Base-by-base conservation (phyloP, 2,797 vertebrate genomes). In the Lepus townsendii region DNA sequence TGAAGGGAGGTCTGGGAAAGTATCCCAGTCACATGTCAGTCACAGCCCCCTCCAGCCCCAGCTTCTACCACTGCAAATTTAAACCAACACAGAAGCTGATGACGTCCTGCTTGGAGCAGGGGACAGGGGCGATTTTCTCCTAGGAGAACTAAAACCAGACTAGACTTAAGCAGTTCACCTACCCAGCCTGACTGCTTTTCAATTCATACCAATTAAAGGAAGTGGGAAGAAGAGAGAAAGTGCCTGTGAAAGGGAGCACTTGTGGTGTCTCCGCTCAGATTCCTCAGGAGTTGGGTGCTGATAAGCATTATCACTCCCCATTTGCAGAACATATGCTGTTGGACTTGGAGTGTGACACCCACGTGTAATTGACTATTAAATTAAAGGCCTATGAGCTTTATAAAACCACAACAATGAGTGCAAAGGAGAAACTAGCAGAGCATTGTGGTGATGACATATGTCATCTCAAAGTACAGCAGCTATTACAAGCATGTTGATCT, bases 321-420 rank as follows among this genome's bases (percentile, higher is more conserved):
- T 83, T 88, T 79, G 35, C 35, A 62, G 38, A 82, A 87, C 82
- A 93, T 65, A 62, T 13, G 57, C 83, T 65, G 17, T 66, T 52
- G 73, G 92, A 87, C 27, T 85, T 19, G 87, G 83, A 68, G 27
- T 38, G 7, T 9, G 35, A 26, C 65, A 24, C 77, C 63, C 68
- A 32, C 42, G 72, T 80, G 57, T 57, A 88, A 96, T 0, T 72
- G 83, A n/a, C 82, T 84, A 76, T 91, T 75, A 95, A 95, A 94
- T 86, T 71, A 95, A 95, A 88, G 57, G 35, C 47, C 50, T 62
- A 3, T 14, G 66, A 80, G 38, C 42, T 78, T 68, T 62, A 38
- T 9, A 60, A 78, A 84, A 9, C 16, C 62, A 73, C 12, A 32
- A 27, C 38, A 77, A 71, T 35, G 82, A 75, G 62, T 63, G 35